Percentiles rank a stretch among this genome's conserved stretches.
Evolutionary conservation across 2,113 vertebrate genomes (phyloP).

Genomic region (Helogale parvula): DNA sequence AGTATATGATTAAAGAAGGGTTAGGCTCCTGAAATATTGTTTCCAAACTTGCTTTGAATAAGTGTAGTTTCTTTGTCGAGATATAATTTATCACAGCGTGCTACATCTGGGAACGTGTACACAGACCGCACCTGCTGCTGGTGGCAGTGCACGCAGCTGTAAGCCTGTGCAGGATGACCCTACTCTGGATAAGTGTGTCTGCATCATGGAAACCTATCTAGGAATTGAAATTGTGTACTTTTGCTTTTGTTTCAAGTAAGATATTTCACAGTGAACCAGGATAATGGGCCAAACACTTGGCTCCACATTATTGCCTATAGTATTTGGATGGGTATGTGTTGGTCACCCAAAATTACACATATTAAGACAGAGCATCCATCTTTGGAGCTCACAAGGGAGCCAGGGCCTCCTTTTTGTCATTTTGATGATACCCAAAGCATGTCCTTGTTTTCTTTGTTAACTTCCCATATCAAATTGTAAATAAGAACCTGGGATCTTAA

Average conservation of each 20-base stretch:
- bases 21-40: conserved; percentile 83
- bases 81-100: conserved; percentile 79
- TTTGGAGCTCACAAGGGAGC: background rate
- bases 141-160: conserved; percentile 26
- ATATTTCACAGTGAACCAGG: background rate
- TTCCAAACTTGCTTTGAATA: conserved; percentile 81
- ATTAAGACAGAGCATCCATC: background rate
- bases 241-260: background rate
- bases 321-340: background rate
- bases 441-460: conserved; percentile 35
- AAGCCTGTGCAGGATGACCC: background rate
- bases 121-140: conserved; percentile 6
- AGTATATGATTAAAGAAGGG: conserved; percentile 84
- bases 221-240: background rate
- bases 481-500: background rate
- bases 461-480: background rate
- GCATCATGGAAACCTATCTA: background rate
- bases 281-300: background rate
- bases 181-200: background rate
- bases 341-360: background rate
- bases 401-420: background rate
- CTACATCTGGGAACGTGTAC: conserved; percentile 57
- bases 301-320: background rate
- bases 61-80: conserved; percentile 77
- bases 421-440: background rate